Evolutionary conservation across 1,140 invertebrate species (phyloP).

Genomic region (Drosophila prosaltans): DNA sequence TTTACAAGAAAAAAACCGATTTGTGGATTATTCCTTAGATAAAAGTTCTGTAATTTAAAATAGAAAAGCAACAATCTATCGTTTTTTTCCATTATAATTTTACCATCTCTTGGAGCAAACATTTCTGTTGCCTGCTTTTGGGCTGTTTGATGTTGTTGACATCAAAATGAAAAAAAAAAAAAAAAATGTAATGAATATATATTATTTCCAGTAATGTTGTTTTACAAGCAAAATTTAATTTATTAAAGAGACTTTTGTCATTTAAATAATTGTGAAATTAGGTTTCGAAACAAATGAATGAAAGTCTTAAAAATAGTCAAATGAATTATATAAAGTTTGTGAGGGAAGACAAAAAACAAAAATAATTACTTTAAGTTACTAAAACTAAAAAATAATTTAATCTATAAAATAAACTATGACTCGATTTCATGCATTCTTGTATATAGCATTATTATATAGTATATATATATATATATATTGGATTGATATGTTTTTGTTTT

Average conservation of each 20-base stretch:
- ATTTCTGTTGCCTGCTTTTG: conserved; percentile 61
- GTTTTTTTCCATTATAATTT: not conserved
- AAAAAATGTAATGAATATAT: not conserved
- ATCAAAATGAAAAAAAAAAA: not conserved
- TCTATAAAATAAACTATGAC: conserved; percentile 61
- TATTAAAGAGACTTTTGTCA: conserved; percentile 48
- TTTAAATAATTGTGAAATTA: conserved; percentile 54
- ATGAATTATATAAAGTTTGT: conserved; percentile 20
- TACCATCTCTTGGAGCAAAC: not conserved
- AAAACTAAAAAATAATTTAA: conserved; percentile 33
- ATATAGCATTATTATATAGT: conserved; percentile 34
- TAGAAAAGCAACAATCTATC: too few relatives aligned
- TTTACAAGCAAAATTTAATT: conserved; percentile 50
- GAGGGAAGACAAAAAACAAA: conserved; percentile 15
- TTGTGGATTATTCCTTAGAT: too few relatives aligned
- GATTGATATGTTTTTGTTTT: not conserved
- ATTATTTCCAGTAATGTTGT: not conserved
- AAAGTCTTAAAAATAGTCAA: conserved; percentile 68
- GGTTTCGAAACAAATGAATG: conserved; percentile 8
- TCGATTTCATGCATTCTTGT: conserved; percentile 60
- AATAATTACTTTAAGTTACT: conserved; percentile 27
- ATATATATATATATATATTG: conserved; percentile 1
- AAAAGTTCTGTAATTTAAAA: too few relatives aligned
- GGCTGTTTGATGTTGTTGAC: conserved; percentile 35
- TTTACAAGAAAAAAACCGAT: too few relatives aligned